Percentiles rank a stretch among this genome's conserved stretches.
phyloP scores from a whole-genome alignment of 1,140 invertebrate genomes.

The Orussus abietinus region DNA sequence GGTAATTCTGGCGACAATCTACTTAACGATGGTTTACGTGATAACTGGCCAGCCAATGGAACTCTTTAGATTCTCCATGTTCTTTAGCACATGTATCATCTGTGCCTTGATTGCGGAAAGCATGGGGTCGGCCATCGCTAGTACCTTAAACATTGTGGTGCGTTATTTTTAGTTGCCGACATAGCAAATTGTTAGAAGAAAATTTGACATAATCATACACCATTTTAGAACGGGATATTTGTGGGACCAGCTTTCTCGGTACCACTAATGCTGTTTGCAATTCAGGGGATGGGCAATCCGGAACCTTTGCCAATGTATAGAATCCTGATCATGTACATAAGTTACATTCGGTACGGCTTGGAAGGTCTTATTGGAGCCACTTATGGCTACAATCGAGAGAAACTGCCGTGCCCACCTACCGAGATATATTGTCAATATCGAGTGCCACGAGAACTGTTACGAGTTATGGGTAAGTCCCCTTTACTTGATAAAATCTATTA shows the following conservation, averaged over 20 bases:
- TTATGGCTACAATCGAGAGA: slow-evolving; percentile 69
- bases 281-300: slow-evolving; percentile 69
- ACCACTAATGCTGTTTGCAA: slow-evolving; percentile 71
- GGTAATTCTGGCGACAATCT: slow-evolving; percentile 71
- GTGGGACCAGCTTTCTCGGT: slow-evolving; percentile 70
- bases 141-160: slow-evolving; percentile 68
- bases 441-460: slow-evolving; percentile 59
- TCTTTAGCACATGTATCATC: slow-evolving; percentile 64
- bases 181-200: background rate
- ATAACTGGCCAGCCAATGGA: slow-evolving; percentile 86
- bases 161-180: slow-evolving; percentile 30
- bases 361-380: slow-evolving; percentile 75
- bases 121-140: slow-evolving; percentile 68
- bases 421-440: slow-evolving; percentile 69
- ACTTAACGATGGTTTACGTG: slow-evolving; percentile 77
- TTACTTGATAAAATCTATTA: slow-evolving; percentile 15
- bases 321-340: slow-evolving; percentile 75
- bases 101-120: slow-evolving; percentile 72
- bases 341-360: slow-evolving; percentile 75
- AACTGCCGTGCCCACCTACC: slow-evolving; percentile 62
- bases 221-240: slow-evolving; percentile 73
- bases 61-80: slow-evolving; percentile 65
- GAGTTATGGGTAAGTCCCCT: slow-evolving; percentile 53
- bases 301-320: slow-evolving; percentile 63
- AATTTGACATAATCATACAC: background rate